Base-by-base conservation (phyloP, 2,113 vertebrate species). In the Mus spicilegus region DNA sequence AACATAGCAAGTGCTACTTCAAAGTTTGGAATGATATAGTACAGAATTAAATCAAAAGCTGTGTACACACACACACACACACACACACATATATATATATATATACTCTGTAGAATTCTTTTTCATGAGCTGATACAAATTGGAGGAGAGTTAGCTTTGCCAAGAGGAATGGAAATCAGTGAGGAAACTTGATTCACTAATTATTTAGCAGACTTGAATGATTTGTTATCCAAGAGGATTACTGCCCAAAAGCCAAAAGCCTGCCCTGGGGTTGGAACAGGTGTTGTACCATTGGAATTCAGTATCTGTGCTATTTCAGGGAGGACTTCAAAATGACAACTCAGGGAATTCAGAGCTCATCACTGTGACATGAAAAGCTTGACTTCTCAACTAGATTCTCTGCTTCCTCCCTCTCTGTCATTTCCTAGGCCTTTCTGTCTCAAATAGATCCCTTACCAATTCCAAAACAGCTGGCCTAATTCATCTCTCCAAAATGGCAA, bases 181-280 rank as follows among this genome's bases (percentile, higher is more conserved):
- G n/a, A 95, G 92, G 36, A 89, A 95, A 90, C 51, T 61, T 89
- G 86, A 96, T 85, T 97, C 86, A 88, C 92, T 97, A 96, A 98
- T 96, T 97, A 96, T 92, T 96, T 86, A 96, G 78, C 95, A 96
- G 91, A 93, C 75, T 82, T 89, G 63, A 92, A 76, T 81, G 93
- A 90, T 93, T 90, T 76, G 26, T 80, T 80, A 87, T 91, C 82
- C 56, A 82, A 94, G 72, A 92, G 87, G 63, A 94, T 94, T 90
- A 94, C 89, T 87, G 65, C 49, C 95, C 92, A 39, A 93, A 95
- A 95, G 67, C 95, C 92, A 39, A 93, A 95, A 95, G 67, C 67
- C 81, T 96, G 69, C 80, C 88, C 73, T 91, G 77, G 78, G 80
- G 73, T 93, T 49, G 77, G 82, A 97, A 92, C 90, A 97, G 97